phyloP scores from a whole-genome alignment of 2,888 invertebrate species.

The Boloria selene region DNA sequence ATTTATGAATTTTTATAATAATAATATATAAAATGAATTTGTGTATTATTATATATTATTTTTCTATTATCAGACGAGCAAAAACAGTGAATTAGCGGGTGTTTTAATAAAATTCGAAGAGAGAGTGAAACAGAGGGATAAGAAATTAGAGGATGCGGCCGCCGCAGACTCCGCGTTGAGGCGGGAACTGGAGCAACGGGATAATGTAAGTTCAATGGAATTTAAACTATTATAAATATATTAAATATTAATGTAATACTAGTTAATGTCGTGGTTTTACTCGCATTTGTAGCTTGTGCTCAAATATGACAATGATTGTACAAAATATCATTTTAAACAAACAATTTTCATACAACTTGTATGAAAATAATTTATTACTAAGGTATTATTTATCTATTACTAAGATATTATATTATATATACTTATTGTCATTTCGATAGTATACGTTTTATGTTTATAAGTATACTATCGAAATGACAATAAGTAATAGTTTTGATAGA shows the following conservation, averaged over 20 bases:
- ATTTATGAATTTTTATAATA: no score
- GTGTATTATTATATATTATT: background rate
- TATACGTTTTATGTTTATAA: no score
- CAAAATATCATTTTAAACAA: no score
- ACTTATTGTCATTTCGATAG: no score
- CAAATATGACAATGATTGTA: background rate
- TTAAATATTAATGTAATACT: background rate
- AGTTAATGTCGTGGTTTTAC: no score
- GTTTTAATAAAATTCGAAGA: slow-evolving; percentile 77
- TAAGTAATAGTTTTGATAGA: no score
- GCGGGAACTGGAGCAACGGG: slow-evolving; percentile 64
- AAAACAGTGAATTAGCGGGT: slow-evolving; percentile 72
- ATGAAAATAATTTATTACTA: no score
- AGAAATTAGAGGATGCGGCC: slow-evolving; percentile 65
- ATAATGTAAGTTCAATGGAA: slow-evolving; percentile 51
- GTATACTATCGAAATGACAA: no score
- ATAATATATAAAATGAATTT: no score
- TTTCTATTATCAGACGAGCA: slow-evolving; percentile 42
- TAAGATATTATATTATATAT: no score
- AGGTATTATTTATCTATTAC: no score
- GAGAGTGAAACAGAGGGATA: slow-evolving; percentile 71
- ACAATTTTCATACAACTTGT: no score
- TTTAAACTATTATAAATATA: background rate
- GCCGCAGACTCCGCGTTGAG: slow-evolving; percentile 52
- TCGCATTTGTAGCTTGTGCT: background rate